These are phyloP conservation scores for Homalodisca vitripennis DNA, from an alignment of 1,140 invertebrate genomes.

Conservation along the genomic window DNA sequence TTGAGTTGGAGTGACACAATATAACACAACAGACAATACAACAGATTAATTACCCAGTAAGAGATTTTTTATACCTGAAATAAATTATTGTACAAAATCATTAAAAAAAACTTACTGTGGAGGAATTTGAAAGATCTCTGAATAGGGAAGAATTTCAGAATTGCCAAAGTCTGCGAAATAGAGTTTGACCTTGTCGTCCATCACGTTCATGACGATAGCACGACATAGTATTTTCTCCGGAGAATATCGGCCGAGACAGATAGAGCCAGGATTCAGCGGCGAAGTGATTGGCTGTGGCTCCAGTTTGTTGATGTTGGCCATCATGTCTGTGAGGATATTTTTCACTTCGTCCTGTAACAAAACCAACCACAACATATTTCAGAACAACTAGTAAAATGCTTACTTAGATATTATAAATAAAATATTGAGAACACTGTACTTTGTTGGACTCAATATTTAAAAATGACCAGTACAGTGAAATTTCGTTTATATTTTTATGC, in stretches of 20 bases:
- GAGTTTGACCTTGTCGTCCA: slow-evolving; percentile 59
- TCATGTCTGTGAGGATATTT: slow-evolving; percentile 55
- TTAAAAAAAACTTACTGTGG: slow-evolving; percentile 58
- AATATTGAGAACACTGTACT: neutral
- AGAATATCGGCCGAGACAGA: slow-evolving; percentile 66
- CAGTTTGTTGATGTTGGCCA: slow-evolving; percentile 62
- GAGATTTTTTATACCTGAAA: too few species aligned
- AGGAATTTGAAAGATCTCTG: slow-evolving; percentile 70
- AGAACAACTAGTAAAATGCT: neutral
- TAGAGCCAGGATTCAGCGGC: slow-evolving; percentile 63
- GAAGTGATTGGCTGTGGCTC: slow-evolving; percentile 54
- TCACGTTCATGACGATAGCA: slow-evolving; percentile 67
- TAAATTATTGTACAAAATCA: too few species aligned
- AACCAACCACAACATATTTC: neutral
- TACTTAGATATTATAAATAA: neutral
- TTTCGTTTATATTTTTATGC: neutral
- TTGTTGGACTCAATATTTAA: neutral
- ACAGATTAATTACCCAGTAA: too few species aligned
- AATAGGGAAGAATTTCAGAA: slow-evolving; percentile 63
- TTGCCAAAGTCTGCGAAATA: slow-evolving; percentile 79
- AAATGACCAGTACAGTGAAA: neutral
- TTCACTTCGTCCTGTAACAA: neutral
- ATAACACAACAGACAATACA: too few species aligned
- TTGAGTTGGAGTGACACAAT: too few species aligned
- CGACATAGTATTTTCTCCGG: slow-evolving; percentile 64